phyloP scores from a whole-genome alignment of 2,888 invertebrate genomes.

The Rhopalosiphum nymphaeae region DNA sequence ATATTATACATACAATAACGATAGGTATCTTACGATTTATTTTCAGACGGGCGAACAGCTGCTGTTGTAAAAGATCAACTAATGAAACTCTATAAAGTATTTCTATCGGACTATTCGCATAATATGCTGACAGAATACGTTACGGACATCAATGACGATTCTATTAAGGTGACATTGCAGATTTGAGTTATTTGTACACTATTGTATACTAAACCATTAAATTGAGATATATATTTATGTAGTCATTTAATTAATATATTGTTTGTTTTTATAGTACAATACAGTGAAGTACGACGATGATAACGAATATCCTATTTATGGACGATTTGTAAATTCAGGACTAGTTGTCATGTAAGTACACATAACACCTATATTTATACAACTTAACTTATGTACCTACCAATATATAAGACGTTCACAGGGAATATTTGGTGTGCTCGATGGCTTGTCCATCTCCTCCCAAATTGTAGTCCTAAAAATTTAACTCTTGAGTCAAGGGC shows the following conservation, averaged over 20 bases:
- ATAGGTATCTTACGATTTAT: background rate
- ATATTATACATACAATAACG: no score
- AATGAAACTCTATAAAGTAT: background rate
- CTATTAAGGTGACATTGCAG: conserved; percentile 7
- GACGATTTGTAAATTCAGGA: conserved; percentile 21
- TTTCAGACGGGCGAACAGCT: conserved; percentile 32
- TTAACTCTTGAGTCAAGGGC: background rate
- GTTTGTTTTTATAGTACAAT: conserved; percentile 10
- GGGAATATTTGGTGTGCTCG: no score
- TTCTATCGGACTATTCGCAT: conserved; percentile 14
- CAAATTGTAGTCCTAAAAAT: background rate
- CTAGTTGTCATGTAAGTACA: conserved; percentile 44
- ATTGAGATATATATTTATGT: background rate
- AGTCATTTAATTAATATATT: background rate
- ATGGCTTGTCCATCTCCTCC: background rate
- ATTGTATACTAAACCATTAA: background rate
- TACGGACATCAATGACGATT: conserved; percentile 38
- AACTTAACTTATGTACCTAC: background rate
- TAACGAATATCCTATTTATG: background rate
- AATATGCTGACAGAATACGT: background rate
- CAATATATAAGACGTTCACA: background rate
- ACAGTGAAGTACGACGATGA: background rate
- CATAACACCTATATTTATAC: background rate
- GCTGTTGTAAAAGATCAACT: background rate
- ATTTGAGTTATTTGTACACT: background rate